Evolutionary conservation across 2,113 vertebrate species (phyloP).

Genomic region (Sterrhoptilus dennistouni): DNA sequence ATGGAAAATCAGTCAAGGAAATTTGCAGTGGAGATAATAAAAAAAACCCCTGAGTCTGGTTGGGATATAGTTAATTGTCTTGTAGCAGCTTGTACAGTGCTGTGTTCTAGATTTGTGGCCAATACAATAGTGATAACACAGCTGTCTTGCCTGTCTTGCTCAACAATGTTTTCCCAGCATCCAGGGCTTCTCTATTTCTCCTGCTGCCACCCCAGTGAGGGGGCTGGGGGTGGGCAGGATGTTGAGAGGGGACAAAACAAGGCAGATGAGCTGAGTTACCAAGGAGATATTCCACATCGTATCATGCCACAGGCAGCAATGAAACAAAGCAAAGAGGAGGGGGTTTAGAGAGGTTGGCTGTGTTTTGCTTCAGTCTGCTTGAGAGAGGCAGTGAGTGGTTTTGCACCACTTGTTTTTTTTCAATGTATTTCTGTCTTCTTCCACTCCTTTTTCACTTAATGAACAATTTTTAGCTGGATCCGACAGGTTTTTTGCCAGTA

Average conservation of each 20-base stretch:
- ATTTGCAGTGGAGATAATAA: not conserved
- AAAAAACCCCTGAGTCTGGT: not conserved
- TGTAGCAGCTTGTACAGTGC: not conserved
- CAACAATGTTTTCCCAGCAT: not conserved
- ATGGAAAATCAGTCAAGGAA: not conserved
- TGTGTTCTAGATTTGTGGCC: not conserved
- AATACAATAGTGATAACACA: not conserved
- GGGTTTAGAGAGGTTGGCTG: fast-evolving
- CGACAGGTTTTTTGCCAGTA: not conserved
- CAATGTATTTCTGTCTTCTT: not conserved
- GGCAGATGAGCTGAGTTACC: not conserved
- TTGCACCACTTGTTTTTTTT: not conserved
- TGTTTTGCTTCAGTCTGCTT: not conserved
- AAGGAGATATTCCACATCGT: not conserved
- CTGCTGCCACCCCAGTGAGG: not conserved
- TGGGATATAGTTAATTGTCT: not conserved
- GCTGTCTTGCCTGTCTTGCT: not conserved
- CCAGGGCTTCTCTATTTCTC: not conserved
- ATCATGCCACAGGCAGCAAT: not conserved
- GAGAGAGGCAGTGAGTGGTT: not conserved
- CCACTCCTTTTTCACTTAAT: not conserved
- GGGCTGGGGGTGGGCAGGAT: not conserved
- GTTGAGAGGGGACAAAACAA: not conserved
- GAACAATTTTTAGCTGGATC: not conserved
- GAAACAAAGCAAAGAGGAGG: not conserved